Evolutionary conservation across 1,140 invertebrate species (phyloP), one percentile per base, ranked within the genome.

Genomic region (Drosophila prosaltans): DNA sequence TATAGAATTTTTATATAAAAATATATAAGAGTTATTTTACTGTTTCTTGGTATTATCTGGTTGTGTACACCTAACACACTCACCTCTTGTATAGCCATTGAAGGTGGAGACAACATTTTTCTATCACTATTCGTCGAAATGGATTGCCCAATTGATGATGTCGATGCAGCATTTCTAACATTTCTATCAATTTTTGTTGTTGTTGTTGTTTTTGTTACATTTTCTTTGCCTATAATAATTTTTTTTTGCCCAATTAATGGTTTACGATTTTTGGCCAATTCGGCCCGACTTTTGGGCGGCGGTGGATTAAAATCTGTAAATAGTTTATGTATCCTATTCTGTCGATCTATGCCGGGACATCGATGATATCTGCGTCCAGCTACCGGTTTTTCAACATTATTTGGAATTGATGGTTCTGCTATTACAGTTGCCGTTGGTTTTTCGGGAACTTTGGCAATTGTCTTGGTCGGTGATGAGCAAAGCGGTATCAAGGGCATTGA

Each of bases 241-340:
- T 16, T 16, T 16, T 16, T 16, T 16, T 16, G 16, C 16, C 16
- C 45, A 48, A 24, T 48, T 3, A 48, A 0, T 24, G 7, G 7
- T 10, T 48, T 48, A 16, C 21, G 21, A 10, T 26, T 51, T 6
- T 26, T 51, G 1, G 24, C 3, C 4, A 51, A 10, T 3, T 10
- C 45, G 7, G 2, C 45, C 10, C 21, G 45, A 51, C 45, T 51
- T 51, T 51, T 51, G 21, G 45, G 21, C 24, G 45, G 45, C 2
- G 45, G 45, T 3, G 45, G 45, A 51, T 51, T 51, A 24, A 51
- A 51, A 10, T 51, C 45, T 10, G 24, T 51, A 4, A 51, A 51
- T 24, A 51, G 45, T 2, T 51, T 51, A 4, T 51, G 45, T 26
- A 51, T 9, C 9, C 2, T 24, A 1, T 3, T 26, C 2, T 26